These are phyloP conservation scores for Propithecus deckenii DNA, from an alignment of 2,797 vertebrate species.

Conservation along the genomic window DNA sequence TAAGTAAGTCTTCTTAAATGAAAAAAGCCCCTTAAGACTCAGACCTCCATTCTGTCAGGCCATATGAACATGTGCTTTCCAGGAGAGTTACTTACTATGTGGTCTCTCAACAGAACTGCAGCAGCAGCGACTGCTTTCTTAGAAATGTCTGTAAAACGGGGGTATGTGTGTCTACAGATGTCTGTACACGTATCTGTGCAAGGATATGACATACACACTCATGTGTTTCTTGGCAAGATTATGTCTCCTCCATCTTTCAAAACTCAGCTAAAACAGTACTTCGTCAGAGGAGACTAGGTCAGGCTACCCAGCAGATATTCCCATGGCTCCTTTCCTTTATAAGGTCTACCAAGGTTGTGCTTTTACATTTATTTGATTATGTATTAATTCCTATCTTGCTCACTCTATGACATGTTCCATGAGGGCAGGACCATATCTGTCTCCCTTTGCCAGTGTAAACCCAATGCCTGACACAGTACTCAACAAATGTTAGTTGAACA, in stretches of 20 bases:
- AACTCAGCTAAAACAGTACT: background rate
- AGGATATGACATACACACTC: background rate
- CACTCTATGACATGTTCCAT: rapidly evolving
- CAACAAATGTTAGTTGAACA: background rate
- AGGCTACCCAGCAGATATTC: background rate
- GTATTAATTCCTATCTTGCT: background rate
- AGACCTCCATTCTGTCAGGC: background rate
- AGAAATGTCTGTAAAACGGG: background rate
- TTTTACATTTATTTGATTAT: background rate
- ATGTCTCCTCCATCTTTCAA: background rate
- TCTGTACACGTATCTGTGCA: background rate
- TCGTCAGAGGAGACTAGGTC: background rate
- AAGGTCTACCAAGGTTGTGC: background rate
- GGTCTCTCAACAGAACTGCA: background rate
- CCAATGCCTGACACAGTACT: rapidly evolving
- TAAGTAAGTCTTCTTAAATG: background rate
- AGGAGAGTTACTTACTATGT: background rate
- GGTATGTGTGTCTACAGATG: background rate
- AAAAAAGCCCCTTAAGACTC: background rate
- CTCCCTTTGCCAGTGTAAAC: background rate
- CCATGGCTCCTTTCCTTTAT: background rate
- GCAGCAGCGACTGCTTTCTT: background rate
- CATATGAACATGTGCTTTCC: background rate
- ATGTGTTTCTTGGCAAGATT: background rate
- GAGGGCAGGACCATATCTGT: background rate